Percentiles rank a stretch among this genome's conserved stretches.
Evolutionary conservation across 2,797 vertebrate genomes (phyloP).

Genomic region (Danio albolineatus): DNA sequence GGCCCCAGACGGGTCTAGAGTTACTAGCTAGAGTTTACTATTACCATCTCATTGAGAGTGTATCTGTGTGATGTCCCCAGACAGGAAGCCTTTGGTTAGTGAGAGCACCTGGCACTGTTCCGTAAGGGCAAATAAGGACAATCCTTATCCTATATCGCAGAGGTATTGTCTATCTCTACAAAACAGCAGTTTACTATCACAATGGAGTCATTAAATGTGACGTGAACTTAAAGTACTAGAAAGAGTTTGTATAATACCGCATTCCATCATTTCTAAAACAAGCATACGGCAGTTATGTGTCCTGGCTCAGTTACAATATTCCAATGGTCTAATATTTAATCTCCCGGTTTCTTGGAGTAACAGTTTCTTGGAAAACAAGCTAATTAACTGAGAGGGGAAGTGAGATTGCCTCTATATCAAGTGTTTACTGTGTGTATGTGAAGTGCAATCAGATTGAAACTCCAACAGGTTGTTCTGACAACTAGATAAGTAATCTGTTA

Average conservation of each 20-base stretch:
- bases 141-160: constrained; percentile 23
- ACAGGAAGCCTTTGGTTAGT: constrained; percentile 26
- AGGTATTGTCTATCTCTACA: constrained; percentile 51
- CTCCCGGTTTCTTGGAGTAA: not conserved
- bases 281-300: not conserved
- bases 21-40: constrained; percentile 46
- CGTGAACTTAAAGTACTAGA: not conserved
- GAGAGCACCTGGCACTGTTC: not conserved
- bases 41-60: constrained; percentile 61
- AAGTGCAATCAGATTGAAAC: not conserved
- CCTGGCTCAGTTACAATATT: no score
- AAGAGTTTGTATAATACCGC: constrained; percentile 7
- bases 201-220: constrained; percentile 31
- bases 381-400: not conserved
- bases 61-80: constrained; percentile 30
- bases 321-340: not conserved
- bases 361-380: not conserved
- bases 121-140: constrained; percentile 41
- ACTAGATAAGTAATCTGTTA: not conserved
- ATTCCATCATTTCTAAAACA: not conserved
- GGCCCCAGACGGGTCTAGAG: constrained; percentile 41
- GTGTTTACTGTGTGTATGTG: not conserved
- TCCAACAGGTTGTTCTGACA: not conserved
- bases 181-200: constrained; percentile 55
- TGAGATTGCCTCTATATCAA: not conserved